These are phyloP conservation scores for Drosophila mercatorum DNA, from an alignment of 2,888 invertebrate genomes.

Conservation along the genomic window DNA sequence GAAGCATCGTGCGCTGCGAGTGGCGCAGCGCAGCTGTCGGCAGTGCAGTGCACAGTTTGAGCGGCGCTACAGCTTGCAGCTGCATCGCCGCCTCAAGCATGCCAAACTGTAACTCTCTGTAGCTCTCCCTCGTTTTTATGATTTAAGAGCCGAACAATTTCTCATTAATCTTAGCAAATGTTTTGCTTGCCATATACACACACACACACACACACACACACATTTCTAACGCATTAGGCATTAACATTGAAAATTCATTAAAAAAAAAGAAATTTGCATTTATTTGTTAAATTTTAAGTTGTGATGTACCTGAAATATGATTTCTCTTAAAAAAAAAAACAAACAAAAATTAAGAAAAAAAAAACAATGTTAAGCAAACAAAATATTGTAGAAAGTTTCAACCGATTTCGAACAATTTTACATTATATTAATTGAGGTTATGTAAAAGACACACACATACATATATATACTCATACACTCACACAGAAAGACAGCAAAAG, in stretches of 20 bases:
- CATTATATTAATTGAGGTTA: conserved; percentile 64
- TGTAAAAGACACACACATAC: conserved; percentile 48
- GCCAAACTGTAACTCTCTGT: conserved; percentile 23
- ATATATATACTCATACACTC: conserved; percentile 30
- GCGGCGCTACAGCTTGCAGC: conserved; percentile 77
- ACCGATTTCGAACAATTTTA: conserved; percentile 58
- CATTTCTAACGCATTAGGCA: conserved; percentile 53
- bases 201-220: conserved; percentile 4
- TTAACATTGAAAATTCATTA: conserved; percentile 48
- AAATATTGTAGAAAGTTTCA: conserved; percentile 26
- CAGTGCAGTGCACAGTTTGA: conserved; percentile 77
- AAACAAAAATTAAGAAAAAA: conserved; percentile 31
- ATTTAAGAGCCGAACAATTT: conserved; percentile 18
- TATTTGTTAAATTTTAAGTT: conserved; percentile 84
- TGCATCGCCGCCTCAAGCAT: conserved; percentile 79
- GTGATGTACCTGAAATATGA: conserved; percentile 85
- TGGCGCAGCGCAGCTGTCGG: conserved; percentile 53
- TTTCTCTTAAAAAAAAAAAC: conserved; percentile 74
- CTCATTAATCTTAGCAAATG: conserved; percentile 59
- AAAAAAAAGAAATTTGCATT: conserved; percentile 70
- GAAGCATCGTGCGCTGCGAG: conserved; percentile 83
- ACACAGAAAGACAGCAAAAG: conserved; percentile 29
- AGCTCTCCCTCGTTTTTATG: neutral
- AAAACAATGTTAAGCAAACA: conserved; percentile 32
- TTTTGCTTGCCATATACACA: conserved; percentile 68